Percentiles rank a stretch among this genome's conserved stretches.
Evolutionary conservation across 1,140 invertebrate species (phyloP).

Genomic region (Neomicropteryx cornuta): DNA sequence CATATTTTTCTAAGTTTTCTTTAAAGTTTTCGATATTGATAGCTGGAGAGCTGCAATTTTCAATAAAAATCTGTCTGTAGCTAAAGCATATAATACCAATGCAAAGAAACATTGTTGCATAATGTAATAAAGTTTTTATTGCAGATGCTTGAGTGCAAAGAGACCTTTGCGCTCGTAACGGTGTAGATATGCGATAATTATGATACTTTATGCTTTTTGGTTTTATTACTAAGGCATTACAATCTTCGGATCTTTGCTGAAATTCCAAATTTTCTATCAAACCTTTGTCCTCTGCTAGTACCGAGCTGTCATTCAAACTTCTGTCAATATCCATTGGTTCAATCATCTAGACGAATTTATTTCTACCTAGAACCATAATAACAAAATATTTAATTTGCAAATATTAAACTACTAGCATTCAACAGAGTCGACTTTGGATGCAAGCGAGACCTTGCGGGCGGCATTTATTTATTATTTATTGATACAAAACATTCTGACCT

Average conservation of each 20-base stretch:
- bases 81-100: slow-evolving; percentile 14
- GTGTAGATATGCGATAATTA: slow-evolving; percentile 4
- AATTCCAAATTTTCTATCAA: slow-evolving; percentile 2
- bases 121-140: not conserved
- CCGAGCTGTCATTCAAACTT: slow-evolving; percentile 15
- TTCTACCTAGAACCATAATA: too few relatives aligned
- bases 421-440: too few relatives aligned
- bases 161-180: not conserved
- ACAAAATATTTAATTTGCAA: too few relatives aligned
- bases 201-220: slow-evolving; percentile 9
- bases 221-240: not conserved
- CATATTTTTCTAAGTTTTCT: slow-evolving; percentile 16
- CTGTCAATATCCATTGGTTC: slow-evolving; percentile 34
- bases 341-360: too few relatives aligned
- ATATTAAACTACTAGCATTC: too few relatives aligned
- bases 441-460: too few relatives aligned
- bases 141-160: slow-evolving; percentile 14
- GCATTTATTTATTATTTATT: too few relatives aligned
- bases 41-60: slow-evolving; percentile 20
- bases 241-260: not conserved
- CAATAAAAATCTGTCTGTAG: slow-evolving; percentile 17
- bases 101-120: slow-evolving; percentile 1
- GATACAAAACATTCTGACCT: too few relatives aligned
- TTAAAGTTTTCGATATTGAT: slow-evolving; percentile 17
- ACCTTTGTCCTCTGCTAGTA: not conserved